Evolutionary conservation across 2,113 vertebrate species (phyloP).

Genomic region (Chauna torquata): DNA sequence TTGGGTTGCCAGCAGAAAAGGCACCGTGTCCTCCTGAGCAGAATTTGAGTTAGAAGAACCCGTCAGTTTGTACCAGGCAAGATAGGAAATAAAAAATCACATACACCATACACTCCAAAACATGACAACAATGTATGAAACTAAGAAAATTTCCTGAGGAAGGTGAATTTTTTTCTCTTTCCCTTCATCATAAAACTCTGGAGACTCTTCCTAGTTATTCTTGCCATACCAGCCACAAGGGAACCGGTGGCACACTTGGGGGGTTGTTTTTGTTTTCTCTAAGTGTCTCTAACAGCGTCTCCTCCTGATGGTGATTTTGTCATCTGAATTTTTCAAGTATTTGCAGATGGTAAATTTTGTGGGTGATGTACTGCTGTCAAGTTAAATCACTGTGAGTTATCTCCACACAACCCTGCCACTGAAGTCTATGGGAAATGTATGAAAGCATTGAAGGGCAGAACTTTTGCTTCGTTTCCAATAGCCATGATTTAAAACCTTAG

Average conservation of each 20-base stretch:
- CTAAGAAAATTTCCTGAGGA: background rate
- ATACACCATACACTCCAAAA: accelerated
- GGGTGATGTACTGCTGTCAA: background rate
- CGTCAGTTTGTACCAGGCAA: background rate
- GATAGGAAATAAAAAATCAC: background rate
- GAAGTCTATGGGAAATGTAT: background rate
- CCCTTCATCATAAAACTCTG: accelerated
- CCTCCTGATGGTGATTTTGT: background rate
- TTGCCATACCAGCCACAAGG: accelerated
- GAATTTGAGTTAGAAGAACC: background rate
- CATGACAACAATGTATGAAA: background rate
- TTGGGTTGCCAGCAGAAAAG: background rate
- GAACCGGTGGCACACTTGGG: accelerated
- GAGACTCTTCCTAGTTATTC: background rate
- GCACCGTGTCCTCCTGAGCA: background rate
- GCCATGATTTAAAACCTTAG: background rate
- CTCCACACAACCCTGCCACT: accelerated
- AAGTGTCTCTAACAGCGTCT: background rate
- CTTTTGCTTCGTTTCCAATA: background rate
- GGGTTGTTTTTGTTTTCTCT: background rate
- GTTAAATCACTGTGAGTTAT: accelerated
- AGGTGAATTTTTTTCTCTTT: background rate
- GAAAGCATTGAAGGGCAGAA: background rate
- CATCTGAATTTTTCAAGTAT: background rate
- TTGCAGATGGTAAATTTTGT: background rate